Evolutionary conservation across 2,888 invertebrate genomes (phyloP).

Genomic region (Cheilosia impressa): DNA sequence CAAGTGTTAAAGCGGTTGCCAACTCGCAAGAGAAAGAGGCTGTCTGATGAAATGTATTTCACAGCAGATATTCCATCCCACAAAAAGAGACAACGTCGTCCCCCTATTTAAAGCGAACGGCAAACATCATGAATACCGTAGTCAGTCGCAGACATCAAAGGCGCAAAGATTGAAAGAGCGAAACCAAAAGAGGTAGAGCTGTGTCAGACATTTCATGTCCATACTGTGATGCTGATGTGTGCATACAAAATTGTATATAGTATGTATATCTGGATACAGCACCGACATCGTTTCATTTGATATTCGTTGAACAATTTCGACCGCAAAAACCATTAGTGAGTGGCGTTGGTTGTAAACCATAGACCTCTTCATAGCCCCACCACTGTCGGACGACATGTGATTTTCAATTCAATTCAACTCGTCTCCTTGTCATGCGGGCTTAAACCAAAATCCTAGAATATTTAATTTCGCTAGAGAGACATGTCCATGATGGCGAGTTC

Average conservation of each 20-base stretch:
- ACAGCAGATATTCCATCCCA: slow-evolving; percentile 18
- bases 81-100: too few species aligned
- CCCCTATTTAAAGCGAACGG: slow-evolving; percentile 35
- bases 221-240: slow-evolving; percentile 48
- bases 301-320: slow-evolving; percentile 45
- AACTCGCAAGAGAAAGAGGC: background rate
- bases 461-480: slow-evolving; percentile 10
- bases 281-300: slow-evolving; percentile 30
- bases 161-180: slow-evolving; percentile 22
- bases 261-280: background rate
- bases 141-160: slow-evolving; percentile 53
- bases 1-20: slow-evolving; percentile 11
- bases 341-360: slow-evolving; percentile 40
- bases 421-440: slow-evolving; percentile 31
- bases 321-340: slow-evolving; percentile 49
- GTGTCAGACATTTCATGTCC: slow-evolving; percentile 51
- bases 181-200: slow-evolving; percentile 38
- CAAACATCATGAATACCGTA: slow-evolving; percentile 57
- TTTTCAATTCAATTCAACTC: slow-evolving; percentile 40
- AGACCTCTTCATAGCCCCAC: background rate
- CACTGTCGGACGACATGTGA: background rate
- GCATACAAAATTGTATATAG: slow-evolving; percentile 30
- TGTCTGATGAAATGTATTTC: slow-evolving; percentile 14
- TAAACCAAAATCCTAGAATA: slow-evolving; percentile 34
- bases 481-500: background rate